A percentile compares a stretch with the other conserved stretches of the same genome.
These are phyloP conservation scores for Manis pentadactyla DNA, from an alignment of 2,797 vertebrate genomes.

Conservation along the genomic window DNA sequence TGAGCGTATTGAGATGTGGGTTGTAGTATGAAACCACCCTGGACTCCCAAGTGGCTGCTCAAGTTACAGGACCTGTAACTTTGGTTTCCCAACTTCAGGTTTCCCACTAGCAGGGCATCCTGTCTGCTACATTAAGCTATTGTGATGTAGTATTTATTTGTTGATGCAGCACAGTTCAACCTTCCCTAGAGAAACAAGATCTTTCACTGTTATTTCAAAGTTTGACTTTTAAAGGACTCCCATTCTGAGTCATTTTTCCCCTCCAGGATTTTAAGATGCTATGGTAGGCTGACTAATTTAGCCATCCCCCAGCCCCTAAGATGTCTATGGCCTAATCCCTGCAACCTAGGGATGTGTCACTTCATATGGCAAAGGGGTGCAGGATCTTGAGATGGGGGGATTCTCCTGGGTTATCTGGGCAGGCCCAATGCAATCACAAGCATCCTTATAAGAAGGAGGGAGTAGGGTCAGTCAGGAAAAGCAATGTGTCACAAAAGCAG, in stretches of 20 bases:
- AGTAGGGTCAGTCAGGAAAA: neutral
- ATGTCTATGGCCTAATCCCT: neutral
- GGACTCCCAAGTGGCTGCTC: neutral
- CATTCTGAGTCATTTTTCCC: neutral
- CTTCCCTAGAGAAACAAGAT: neutral
- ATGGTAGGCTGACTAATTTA: neutral
- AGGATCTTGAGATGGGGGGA: neutral
- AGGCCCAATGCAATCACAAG: neutral
- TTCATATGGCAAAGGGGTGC: neutral
- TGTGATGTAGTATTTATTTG: neutral
- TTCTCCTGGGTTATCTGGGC: neutral
- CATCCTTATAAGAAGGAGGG: neutral
- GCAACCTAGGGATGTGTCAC: neutral
- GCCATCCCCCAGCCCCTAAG: neutral
- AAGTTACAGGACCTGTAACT: neutral
- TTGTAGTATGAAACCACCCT: neutral
- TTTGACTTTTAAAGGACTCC: neutral
- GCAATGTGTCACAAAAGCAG: neutral
- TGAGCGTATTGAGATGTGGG: neutral
- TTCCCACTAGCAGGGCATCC: neutral
- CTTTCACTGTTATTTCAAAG: neutral
- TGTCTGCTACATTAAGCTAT: neutral
- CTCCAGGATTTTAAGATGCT: constrained; percentile 8
- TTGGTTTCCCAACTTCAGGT: too few relatives aligned
- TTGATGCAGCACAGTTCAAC: neutral